These are phyloP conservation scores for Tetragonisca angustula DNA, from an alignment of 2,888 invertebrate genomes.

Conservation along the genomic window DNA sequence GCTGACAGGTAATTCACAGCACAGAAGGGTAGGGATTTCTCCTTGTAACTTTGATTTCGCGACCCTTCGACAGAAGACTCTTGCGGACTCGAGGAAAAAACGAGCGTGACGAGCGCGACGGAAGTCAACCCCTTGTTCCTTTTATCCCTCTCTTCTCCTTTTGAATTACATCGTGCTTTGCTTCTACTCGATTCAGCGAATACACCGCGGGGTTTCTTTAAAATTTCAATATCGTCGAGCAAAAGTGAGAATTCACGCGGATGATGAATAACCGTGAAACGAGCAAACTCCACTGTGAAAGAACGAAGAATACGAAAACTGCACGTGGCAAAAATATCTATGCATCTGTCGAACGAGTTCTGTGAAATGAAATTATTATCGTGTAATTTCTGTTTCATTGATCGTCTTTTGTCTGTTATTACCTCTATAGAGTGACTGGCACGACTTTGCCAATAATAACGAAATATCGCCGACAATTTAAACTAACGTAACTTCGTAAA, in stretches of 20 bases:
- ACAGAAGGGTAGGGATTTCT: constrained; percentile 12
- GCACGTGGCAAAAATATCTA: neutral
- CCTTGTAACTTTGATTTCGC: constrained; percentile 51
- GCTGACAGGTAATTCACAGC: constrained; percentile 55
- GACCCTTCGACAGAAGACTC: constrained; percentile 33
- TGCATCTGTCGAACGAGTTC: neutral
- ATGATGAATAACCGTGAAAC: neutral
- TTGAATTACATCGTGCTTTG: neutral
- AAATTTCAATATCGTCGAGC: neutral
- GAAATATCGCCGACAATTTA: too few species aligned
- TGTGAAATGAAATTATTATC: neutral
- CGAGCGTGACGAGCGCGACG: constrained; percentile 4
- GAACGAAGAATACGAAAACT: neutral
- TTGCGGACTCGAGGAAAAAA: constrained; percentile 6
- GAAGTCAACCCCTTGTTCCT: neutral
- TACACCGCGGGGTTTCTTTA: too few species aligned
- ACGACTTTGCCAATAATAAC: too few species aligned
- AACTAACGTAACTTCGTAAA: too few species aligned
- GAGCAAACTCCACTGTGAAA: neutral
- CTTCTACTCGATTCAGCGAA: neutral
- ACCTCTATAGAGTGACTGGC: too few species aligned
- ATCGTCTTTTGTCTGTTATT: neutral
- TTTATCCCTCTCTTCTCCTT: neutral
- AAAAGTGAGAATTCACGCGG: neutral
- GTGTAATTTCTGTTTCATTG: neutral